Evolutionary conservation across 2,113 vertebrate genomes (phyloP).

Genomic region (Thinocorus orbignyianus): DNA sequence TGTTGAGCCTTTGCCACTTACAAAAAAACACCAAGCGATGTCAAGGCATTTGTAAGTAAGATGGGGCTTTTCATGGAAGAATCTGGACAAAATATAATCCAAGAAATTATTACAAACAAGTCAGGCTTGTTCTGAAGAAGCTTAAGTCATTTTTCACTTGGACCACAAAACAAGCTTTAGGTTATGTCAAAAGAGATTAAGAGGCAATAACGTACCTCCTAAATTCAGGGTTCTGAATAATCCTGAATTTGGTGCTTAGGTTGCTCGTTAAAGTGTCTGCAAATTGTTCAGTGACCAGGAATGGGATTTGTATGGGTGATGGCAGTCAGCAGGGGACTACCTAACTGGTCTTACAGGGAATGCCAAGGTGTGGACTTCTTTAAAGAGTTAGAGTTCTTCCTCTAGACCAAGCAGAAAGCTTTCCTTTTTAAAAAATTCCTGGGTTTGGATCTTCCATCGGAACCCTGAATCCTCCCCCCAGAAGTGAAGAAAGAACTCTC

Average conservation of each 20-base stretch:
- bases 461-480: not conserved
- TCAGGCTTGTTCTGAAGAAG: not conserved
- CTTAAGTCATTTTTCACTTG: not conserved
- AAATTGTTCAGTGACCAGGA: not conserved
- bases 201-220: not conserved
- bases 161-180: not conserved
- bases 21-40: not conserved
- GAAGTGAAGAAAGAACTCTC: not conserved
- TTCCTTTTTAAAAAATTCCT: not conserved
- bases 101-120: not conserved
- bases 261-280: not conserved
- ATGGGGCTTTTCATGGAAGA: not conserved
- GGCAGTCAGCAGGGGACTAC: not conserved
- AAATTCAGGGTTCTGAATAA: not conserved
- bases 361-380: not conserved
- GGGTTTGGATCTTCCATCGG: not conserved
- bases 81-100: not conserved
- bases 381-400: not conserved
- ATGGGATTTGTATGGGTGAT: not conserved
- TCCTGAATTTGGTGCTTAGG: not conserved
- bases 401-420: not conserved
- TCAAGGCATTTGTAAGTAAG: not conserved
- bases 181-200: not conserved
- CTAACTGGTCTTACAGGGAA: not conserved
- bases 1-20: not conserved